Evolutionary conservation across 2,113 vertebrate species (phyloP), one percentile per base, ranked within the genome.

Genomic region (Sciurus niger): DNA sequence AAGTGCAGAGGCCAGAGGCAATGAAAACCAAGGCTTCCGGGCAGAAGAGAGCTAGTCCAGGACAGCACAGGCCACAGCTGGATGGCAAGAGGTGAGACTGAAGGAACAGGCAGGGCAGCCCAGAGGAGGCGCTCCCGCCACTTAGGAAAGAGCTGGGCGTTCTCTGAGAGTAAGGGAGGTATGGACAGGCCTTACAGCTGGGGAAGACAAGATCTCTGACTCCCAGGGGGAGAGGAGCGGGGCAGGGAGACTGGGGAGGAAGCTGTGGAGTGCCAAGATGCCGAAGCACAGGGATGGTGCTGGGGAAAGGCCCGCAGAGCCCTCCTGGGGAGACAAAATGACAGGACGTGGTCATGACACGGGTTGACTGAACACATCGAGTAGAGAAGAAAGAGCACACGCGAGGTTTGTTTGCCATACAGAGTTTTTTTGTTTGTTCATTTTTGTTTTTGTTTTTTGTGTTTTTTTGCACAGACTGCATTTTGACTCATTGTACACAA

Each of bases 351-450:
- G 30, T 32, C 37, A 86, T 24, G 30, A 87, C 72, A 6, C 13
- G 28, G 34, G 25, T 18, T 53, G 18, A 46, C 0, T 14, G 11
- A 53, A 22, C 14, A 12, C 84, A 34, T 0, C 6, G 46, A 46
- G 73, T 34, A 53, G 58, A 89, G 32, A 88, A 89, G 68, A 37
- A 74, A 84, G 94, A 4, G 24, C 20, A 51, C 77, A 51, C 14
- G 3, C 16, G 43, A 40, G 68, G 12, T 48, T 51, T 60, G 63
- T 53, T 46, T 76, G 78, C 30, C 48, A 58, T 7, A 51, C 13
- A 74, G 68, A 43, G 12, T 55, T 96, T n/a, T 77, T 40, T 40
- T 40, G 4, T 40, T 40, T 40, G 40, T 40, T 40, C 40, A 4
- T 40, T 40, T 40, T 40, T 3, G 40, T 40, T 40, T 40, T 40